Evolutionary conservation across 2,797 vertebrate species (phyloP), one percentile per base, ranked within the genome.

Genomic region (Chrysocyon brachyurus): DNA sequence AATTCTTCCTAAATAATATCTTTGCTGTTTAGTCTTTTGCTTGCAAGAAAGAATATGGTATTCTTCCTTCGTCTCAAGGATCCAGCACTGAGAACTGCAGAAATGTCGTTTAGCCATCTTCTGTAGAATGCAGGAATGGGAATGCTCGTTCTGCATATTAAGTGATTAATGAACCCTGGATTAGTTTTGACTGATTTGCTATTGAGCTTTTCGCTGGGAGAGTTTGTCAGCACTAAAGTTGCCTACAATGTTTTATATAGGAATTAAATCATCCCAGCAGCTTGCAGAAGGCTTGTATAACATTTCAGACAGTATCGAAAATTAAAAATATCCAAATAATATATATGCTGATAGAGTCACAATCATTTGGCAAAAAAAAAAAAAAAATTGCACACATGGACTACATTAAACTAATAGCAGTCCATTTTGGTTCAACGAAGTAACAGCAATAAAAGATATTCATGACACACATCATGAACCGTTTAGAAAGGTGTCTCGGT

Each of bases 141-240:
- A 91, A 59, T 73, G 9, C 26, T 97, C 1, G 0, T 93, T 98
- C 85, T 98, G 95, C 91, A 90, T 98, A 95, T 94, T 96, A 97
- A 97, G 88, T 96, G 94, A 97, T 97, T 95, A 98, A 98, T 95
- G 93, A 93, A 73, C 24, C 94, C 87, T 97, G 81, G 59, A 97
- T 98, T 97, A 68, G 84, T 87, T 95, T 93, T 79, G 95, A 97
- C 46, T 97, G 89, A 97, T 97, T 98, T 97, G 36, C 79, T 97
- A 46, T 95, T 75, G 77, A 95, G 75, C 54, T 94, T 94, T 96
- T 79, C 56, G 56, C 91, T 93, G 52, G n/a, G 33, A 91, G 68
- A 94, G 59, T 91, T 82, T 93, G 64, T 95, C 96, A 90, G 86
- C 31, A 63, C 46, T 66, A 73, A 96, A 94, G 31, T 97, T 70